Percentiles rank a stretch among this genome's conserved stretches.
These are phyloP conservation scores for Seriola quinqueradiata DNA, from an alignment of 2,113 vertebrate species.

Conservation along the genomic window DNA sequence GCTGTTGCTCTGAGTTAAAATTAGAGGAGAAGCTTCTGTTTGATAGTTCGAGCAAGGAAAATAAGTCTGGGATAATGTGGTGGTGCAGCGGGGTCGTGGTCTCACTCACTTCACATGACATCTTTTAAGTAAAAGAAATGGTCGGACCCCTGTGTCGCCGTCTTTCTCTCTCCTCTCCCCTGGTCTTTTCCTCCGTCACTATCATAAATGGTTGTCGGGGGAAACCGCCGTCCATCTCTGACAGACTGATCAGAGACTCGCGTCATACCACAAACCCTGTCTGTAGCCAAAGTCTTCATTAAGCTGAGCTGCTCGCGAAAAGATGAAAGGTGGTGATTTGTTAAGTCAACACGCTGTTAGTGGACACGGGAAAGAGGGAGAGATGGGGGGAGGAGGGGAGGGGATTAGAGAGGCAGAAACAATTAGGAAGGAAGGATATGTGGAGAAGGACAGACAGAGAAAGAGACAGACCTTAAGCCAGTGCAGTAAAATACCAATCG, in stretches of 20 bases:
- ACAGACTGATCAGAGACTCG: constrained; percentile 25
- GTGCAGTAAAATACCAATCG: constrained; percentile 2
- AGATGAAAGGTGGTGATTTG: constrained; percentile 61
- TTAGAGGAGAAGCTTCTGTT: constrained; percentile 63
- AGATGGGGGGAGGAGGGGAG: accelerated
- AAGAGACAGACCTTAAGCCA: constrained; percentile 21
- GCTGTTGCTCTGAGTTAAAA: constrained; percentile 68
- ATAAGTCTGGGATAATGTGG: constrained; percentile 36
- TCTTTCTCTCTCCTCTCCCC: not conserved
- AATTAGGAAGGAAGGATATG: constrained; percentile 11
- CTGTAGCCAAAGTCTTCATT: constrained; percentile 50
- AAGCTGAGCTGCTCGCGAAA: not conserved
- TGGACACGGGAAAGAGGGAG: not conserved
- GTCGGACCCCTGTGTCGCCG: too few species aligned
- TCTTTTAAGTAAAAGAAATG: constrained; percentile 17
- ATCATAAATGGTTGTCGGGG: constrained; percentile 29
- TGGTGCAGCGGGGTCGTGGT: constrained; percentile 11
- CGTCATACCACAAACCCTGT: not conserved
- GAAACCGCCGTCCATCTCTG: constrained; percentile 29
- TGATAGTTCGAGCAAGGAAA: constrained; percentile 25
- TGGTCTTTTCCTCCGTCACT: not conserved
- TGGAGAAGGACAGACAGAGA: constrained; percentile 19
- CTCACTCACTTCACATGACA: constrained; percentile 12
- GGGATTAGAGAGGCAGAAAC: not conserved
- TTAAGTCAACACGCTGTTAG: constrained; percentile 50